phyloP scores from a whole-genome alignment of 2,797 vertebrate genomes.

The Erethizon dorsatum region DNA sequence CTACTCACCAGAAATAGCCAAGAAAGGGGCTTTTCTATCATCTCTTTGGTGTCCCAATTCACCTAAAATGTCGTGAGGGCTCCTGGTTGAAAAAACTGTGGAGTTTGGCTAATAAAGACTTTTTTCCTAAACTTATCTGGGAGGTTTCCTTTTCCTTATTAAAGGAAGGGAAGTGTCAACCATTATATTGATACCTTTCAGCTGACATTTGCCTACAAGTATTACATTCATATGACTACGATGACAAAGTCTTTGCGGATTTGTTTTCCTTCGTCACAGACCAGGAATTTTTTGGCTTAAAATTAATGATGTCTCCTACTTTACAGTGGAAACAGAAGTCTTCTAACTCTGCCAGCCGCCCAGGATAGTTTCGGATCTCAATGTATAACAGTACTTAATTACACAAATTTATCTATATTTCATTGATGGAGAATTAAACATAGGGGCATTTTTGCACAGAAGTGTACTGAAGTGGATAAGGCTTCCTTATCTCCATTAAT shows the following conservation, averaged over 20 bases:
- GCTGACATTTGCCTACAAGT: neutral
- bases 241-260: neutral
- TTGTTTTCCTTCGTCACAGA: slow-evolving; percentile 29
- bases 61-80: neutral
- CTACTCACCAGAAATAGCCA: neutral
- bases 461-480: neutral
- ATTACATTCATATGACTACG: neutral
- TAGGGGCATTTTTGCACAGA: neutral
- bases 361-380: neutral
- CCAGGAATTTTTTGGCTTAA: neutral
- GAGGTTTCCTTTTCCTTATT: neutral
- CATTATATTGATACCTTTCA: neutral
- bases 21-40: neutral
- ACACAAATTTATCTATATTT: neutral
- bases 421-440: neutral
- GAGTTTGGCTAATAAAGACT: neutral
- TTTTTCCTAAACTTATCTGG: neutral
- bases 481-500: slow-evolving; percentile 50
- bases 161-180: neutral
- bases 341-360: neutral
- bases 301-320: neutral
- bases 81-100: neutral
- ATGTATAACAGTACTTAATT: neutral
- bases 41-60: neutral
- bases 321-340: neutral